These are phyloP conservation scores for Spodoptera frugiperda DNA, from an alignment of 1,140 invertebrate species.

Conservation along the genomic window DNA sequence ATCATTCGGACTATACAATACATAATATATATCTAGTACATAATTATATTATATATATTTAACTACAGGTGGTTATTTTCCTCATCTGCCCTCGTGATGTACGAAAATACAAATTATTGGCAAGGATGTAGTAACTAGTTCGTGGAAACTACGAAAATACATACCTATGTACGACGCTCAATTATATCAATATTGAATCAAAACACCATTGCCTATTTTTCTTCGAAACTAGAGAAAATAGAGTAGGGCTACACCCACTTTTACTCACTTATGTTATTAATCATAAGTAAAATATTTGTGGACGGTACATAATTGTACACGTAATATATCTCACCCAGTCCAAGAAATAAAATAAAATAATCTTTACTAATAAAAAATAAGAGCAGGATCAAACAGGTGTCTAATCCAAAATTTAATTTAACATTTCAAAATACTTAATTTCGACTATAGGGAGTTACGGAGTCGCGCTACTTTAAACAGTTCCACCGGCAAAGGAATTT, in stretches of 20 bases:
- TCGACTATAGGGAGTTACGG: background rate
- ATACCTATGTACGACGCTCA: background rate
- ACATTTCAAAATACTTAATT: background rate
- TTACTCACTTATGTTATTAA: no score
- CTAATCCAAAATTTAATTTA: background rate
- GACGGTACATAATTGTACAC: no score
- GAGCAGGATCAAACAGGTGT: background rate
- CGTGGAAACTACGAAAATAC: background rate
- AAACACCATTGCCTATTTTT: background rate
- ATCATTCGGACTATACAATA: no score
- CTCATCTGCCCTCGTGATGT: no score
- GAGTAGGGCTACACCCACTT: no score
- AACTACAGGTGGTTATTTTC: no score
- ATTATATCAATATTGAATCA: background rate
- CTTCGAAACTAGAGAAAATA: no score
- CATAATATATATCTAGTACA: no score
- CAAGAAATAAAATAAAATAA: background rate
- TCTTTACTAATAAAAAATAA: background rate
- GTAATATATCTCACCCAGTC: no score
- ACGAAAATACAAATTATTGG: background rate
- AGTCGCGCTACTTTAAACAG: background rate
- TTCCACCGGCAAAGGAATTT: slow-evolving; percentile 2
- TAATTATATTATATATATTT: no score
- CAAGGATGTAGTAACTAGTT: background rate
- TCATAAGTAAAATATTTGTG: no score